A percentile compares a stretch with the other conserved stretches of the same genome.
phyloP scores from a whole-genome alignment of 2,113 vertebrate genomes.

The Dipodomys merriami region DNA sequence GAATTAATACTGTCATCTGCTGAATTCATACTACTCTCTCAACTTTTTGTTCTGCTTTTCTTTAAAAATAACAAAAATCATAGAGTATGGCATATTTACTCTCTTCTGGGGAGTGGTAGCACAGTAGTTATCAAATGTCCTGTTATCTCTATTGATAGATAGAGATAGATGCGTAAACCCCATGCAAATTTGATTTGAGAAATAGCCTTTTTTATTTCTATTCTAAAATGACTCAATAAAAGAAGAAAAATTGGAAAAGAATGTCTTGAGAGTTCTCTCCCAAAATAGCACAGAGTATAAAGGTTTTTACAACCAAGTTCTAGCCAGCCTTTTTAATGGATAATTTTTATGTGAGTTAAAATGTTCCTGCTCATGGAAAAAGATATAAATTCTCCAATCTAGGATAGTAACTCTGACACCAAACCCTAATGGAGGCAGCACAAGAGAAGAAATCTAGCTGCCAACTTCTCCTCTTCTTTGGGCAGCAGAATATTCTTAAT shows the following conservation, averaged over 20 bases:
- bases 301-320: neutral
- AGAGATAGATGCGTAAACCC: neutral
- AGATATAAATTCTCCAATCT: neutral
- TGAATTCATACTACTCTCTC: neutral
- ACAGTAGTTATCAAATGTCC: neutral
- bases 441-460: neutral
- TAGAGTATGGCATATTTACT: neutral
- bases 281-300: neutral
- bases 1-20: neutral
- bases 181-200: conserved; percentile 25
- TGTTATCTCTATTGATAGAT: neutral
- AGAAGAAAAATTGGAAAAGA: conserved; percentile 11
- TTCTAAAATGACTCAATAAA: conserved; percentile 19
- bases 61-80: neutral
- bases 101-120: neutral
- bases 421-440: neutral
- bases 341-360: neutral
- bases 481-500: neutral
- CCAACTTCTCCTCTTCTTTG: neutral
- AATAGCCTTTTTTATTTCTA: neutral
- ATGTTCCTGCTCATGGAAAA: neutral
- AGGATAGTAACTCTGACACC: neutral
- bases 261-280: neutral
- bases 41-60: neutral
- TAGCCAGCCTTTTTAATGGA: neutral